phyloP scores from a whole-genome alignment of 2,797 vertebrate species.

The Oceanodroma leucorhoa region DNA sequence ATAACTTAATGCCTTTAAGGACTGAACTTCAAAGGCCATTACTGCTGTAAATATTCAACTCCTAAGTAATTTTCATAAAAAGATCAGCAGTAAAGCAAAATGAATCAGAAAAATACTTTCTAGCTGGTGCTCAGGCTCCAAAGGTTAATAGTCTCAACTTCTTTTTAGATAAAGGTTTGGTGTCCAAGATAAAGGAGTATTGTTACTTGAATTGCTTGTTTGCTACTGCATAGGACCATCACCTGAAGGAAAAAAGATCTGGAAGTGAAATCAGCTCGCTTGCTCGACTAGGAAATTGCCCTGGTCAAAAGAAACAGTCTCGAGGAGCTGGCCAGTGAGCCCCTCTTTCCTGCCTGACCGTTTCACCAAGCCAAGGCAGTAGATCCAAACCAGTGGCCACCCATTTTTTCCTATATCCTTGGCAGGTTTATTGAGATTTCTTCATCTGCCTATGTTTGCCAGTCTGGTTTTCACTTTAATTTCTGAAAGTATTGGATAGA shows the following conservation, averaged over 20 bases:
- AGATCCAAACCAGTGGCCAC: background rate
- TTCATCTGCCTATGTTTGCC: background rate
- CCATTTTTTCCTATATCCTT: background rate
- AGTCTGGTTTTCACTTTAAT: background rate
- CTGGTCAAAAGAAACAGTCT: background rate
- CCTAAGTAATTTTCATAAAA: constrained; percentile 55
- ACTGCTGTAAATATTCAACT: constrained; percentile 59
- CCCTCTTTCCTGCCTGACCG: background rate
- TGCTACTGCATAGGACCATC: background rate
- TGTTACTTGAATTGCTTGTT: background rate
- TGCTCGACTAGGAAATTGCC: background rate
- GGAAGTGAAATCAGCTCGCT: background rate
- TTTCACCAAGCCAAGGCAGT: background rate
- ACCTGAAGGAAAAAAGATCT: background rate
- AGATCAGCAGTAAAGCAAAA: background rate
- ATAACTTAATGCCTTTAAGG: constrained; percentile 44
- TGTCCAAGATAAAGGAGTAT: background rate
- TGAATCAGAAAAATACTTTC: background rate
- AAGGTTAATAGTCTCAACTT: background rate
- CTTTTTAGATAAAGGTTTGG: background rate
- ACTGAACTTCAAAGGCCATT: constrained; percentile 51
- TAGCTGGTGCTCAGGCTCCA: background rate
- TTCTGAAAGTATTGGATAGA: background rate
- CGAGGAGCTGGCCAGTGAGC: background rate
- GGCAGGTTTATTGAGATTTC: background rate